phyloP scores from a whole-genome alignment of 2,113 vertebrate species.

The Hypomesus transpacificus region DNA sequence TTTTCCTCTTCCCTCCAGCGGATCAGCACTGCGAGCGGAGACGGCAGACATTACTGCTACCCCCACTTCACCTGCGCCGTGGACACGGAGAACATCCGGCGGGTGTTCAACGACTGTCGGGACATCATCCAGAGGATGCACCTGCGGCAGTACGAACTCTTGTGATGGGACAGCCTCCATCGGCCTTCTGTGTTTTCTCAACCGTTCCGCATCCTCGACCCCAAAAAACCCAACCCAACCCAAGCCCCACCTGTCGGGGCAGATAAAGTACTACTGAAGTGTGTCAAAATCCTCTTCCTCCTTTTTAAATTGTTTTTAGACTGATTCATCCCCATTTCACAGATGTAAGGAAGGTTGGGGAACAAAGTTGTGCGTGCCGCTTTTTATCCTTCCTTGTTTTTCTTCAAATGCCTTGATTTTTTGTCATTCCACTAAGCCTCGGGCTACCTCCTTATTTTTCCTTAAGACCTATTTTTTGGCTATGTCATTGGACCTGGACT shows the following conservation, averaged over 20 bases:
- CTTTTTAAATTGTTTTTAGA: constrained; percentile 57
- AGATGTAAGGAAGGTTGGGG: constrained; percentile 50
- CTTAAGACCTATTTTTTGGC: constrained; percentile 48
- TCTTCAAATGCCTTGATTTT: constrained; percentile 59
- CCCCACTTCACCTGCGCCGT: constrained; percentile 97
- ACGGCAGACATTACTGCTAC: constrained; percentile 97
- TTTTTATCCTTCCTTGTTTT: constrained; percentile 30
- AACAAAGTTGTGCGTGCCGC: constrained; percentile 53
- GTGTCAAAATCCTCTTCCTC: constrained; percentile 78
- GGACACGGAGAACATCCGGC: constrained; percentile 98
- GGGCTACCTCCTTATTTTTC: constrained; percentile 79
- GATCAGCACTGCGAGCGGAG: constrained; percentile 95
- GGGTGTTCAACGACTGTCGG: constrained; percentile 97
- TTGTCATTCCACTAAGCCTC: constrained; percentile 87
- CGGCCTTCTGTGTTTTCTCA: constrained; percentile 75
- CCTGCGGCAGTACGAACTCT: constrained; percentile 98
- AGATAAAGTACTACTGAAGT: constrained; percentile 81
- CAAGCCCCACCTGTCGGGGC: constrained; percentile 65
- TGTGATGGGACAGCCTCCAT: constrained; percentile 79
- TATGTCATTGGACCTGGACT: constrained; percentile 60
- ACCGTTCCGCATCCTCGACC: constrained; percentile 65
- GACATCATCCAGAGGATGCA: constrained; percentile 99
- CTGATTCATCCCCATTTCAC: constrained; percentile 56
- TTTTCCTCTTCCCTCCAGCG: constrained; percentile 67
- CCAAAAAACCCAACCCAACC: background rate